phyloP scores from a whole-genome alignment of 2,888 invertebrate genomes.

The Amiota communis region DNA sequence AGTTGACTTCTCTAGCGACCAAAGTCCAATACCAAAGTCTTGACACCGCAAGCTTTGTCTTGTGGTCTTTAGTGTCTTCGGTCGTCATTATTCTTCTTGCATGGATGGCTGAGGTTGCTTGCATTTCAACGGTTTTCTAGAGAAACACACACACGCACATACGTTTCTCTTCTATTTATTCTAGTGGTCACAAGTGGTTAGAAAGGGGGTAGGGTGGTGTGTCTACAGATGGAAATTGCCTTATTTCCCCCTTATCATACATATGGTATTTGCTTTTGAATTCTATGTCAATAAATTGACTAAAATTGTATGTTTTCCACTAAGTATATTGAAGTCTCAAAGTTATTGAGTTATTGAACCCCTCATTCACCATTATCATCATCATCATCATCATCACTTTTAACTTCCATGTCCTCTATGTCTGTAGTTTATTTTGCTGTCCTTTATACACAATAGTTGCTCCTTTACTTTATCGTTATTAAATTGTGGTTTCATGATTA shows the following conservation, averaged over 20 bases:
- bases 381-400: too few relatives aligned
- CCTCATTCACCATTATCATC: too few relatives aligned
- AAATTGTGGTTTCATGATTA: constrained; percentile 23
- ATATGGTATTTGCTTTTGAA: background rate
- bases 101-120: background rate
- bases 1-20: background rate
- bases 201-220: too few relatives aligned
- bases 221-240: background rate
- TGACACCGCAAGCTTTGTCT: too few relatives aligned
- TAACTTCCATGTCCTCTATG: too few relatives aligned
- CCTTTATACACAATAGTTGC: too few relatives aligned
- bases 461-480: background rate
- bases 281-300: background rate
- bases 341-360: too few relatives aligned
- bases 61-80: background rate
- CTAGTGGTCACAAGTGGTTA: too few relatives aligned
- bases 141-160: background rate
- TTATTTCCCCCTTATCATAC: background rate
- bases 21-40: constrained; percentile 4
- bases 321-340: too few relatives aligned
- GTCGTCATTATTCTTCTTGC: background rate
- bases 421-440: too few relatives aligned
- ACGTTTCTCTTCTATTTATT: background rate
- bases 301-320: too few relatives aligned
- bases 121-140: background rate